Percentiles rank a stretch among this genome's conserved stretches.
These are phyloP conservation scores for Drosophila mercatorum DNA, from an alignment of 2,888 invertebrate species.

Conservation along the genomic window DNA sequence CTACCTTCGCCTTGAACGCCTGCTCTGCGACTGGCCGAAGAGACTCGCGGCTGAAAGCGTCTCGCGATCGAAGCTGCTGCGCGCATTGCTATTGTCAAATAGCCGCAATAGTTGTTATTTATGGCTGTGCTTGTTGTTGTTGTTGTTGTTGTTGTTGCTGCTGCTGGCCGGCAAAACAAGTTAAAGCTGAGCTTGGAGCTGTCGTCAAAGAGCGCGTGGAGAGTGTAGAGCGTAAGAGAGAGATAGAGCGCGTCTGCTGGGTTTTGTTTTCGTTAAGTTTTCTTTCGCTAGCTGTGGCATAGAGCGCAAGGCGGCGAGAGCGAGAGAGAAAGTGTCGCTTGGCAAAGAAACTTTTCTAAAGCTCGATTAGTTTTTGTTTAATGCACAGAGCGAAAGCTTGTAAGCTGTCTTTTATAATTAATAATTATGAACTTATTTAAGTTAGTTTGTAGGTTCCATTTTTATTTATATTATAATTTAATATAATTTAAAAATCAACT, in stretches of 20 bases:
- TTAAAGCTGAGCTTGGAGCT: conserved; percentile 48
- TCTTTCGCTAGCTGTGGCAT: conserved; percentile 14
- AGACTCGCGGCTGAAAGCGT: conserved; percentile 43
- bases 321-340: conserved; percentile 4
- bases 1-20: conserved; percentile 84
- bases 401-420: not conserved
- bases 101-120: conserved; percentile 47
- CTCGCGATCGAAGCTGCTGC: conserved; percentile 46
- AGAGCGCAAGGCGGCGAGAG: not conserved
- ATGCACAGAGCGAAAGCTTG: not conserved
- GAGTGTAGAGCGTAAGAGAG: not conserved
- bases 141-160: conserved; percentile 19
- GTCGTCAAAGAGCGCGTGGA: conserved; percentile 10
- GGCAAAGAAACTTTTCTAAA: conserved; percentile 1
- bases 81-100: conserved; percentile 53
- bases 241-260: not conserved
- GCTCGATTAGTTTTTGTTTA: not conserved
- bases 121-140: conserved; percentile 17
- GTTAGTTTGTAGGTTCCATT: not conserved
- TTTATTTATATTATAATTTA: not conserved
- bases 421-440: not conserved
- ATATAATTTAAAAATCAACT: too few relatives aligned
- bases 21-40: conserved; percentile 44
- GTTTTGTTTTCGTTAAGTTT: conserved; percentile 19
- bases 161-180: conserved; percentile 59